A percentile compares a stretch with the other conserved stretches of the same genome.
Evolutionary conservation across 2,797 vertebrate species (phyloP).

Genomic region (Molossus molossus): DNA sequence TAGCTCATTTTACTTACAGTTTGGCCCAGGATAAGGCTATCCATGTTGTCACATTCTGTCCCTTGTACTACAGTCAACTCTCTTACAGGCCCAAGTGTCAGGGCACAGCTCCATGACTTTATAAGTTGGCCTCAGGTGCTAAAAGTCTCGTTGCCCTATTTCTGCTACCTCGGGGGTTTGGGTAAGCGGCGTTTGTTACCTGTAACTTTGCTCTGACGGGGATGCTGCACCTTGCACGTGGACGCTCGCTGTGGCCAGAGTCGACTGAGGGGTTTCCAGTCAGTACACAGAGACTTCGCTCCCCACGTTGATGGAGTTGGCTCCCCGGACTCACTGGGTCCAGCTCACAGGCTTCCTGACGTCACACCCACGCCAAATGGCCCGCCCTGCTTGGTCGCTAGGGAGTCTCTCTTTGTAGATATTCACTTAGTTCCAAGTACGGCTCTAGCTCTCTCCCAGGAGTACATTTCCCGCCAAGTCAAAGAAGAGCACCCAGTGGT

Average conservation of each 20-base stretch:
- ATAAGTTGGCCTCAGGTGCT: neutral
- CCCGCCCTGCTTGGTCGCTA: neutral
- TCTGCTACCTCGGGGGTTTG: neutral
- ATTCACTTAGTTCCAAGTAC: neutral
- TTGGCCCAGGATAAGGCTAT: neutral
- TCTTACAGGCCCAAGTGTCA: neutral
- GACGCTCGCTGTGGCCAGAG: neutral
- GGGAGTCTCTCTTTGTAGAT: neutral
- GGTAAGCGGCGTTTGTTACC: neutral
- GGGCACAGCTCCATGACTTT: neutral
- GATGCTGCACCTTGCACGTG: neutral
- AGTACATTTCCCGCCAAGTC: neutral
- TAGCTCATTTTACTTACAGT: neutral
- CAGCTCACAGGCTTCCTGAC: slow-evolving; percentile 23
- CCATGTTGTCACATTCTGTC: neutral
- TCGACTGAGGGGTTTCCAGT: neutral
- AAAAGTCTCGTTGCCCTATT: neutral
- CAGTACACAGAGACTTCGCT: accelerated
- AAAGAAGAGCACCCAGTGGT: neutral
- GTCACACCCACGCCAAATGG: neutral
- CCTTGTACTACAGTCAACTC: neutral
- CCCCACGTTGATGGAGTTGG: neutral
- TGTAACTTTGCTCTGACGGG: neutral
- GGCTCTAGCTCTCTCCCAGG: neutral
- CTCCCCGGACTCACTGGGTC: neutral